Base-by-base conservation (phyloP, 2,888 invertebrate genomes). In the Empis stercorea region DNA sequence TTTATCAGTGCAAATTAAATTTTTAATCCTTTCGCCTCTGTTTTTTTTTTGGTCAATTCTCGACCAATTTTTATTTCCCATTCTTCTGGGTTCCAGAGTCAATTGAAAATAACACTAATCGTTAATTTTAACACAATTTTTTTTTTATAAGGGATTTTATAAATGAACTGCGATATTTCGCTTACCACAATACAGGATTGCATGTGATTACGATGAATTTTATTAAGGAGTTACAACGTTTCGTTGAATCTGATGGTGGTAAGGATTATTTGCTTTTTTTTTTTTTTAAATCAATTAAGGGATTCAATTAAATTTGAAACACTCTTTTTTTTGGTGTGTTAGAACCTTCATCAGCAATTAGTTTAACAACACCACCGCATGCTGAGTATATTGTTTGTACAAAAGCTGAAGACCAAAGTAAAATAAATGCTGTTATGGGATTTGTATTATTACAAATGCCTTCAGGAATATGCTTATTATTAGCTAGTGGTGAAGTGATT, bases 181-280 rank as follows among this genome's bases (percentile, higher is more conserved):
- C 88, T 54, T 76, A 81, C 27, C 93, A 94, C 65, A 79, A 84
- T 44, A 83, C 87, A 4, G 94, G 94, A 0, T 76, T 92, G 0
- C 93, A 94, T 65, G 76, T 81, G 0, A 75, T 94, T 10, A 78
- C 80, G 1, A 62, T 93, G 17, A 84, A 87, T 2, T 77, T 87
- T 59, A 73, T 88, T 16, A 73, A 76, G 2, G 77, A 81, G 47
- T 66, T 93, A n/a, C 74, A 79, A 34, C 76, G 80, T 48, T 84
- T 75, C 56, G 68, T 80, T 1, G 64, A 72, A 34, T 73, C 74
- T 6, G 69, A 72, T 54, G 75, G 80, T 78, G 23, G 20, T 20
- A 5, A 20, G 20, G 20, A 20, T 4, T n/a, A n/a, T n/a, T n/a
- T n/a, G n/a, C n/a, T n/a, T 3, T 20, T 20, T 20, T 20, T 20